A percentile compares a stretch with the other conserved stretches of the same genome.
Conservation (phyloP, 2,113 vertebrate genomes). For the Sminthopsis crassicaudata region DNA sequence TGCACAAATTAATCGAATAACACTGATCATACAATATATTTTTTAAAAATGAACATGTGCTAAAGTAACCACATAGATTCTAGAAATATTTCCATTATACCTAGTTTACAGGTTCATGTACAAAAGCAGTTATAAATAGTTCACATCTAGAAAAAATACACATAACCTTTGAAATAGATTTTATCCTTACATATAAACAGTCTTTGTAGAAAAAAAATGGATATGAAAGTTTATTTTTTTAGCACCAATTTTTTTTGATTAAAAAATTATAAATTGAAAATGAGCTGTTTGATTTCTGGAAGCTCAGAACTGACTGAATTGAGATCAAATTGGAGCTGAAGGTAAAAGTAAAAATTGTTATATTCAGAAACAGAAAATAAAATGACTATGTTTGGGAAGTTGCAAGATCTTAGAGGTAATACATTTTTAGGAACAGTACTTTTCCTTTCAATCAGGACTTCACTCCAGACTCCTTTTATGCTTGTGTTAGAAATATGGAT, state of each 20-base stretch:
- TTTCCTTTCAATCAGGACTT: constrained; percentile 25
- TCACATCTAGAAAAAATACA: constrained; percentile 97
- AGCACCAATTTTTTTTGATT: constrained; percentile 83
- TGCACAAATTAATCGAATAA: constrained; percentile 91
- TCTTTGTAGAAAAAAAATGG: constrained; percentile 84
- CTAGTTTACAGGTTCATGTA: constrained; percentile 90
- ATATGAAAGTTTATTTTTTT: constrained; percentile 78
- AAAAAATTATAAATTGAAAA: constrained; percentile 67
- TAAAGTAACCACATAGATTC: constrained; percentile 79
- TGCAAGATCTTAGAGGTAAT: not conserved
- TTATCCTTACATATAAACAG: constrained; percentile 91
- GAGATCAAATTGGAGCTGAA: not conserved
- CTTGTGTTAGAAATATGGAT: constrained; percentile 43
- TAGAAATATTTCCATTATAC: constrained; percentile 88
- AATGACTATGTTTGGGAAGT: not conserved
- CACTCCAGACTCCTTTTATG: constrained; percentile 58
- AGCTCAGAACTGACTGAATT: constrained; percentile 42
- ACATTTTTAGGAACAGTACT: constrained; percentile 36
- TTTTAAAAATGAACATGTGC: constrained; percentile 80
- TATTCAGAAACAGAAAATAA: constrained; percentile 44
- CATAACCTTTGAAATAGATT: constrained; percentile 90
- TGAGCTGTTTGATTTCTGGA: constrained; percentile 48
- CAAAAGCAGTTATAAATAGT: constrained; percentile 97
- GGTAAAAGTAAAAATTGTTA: constrained; percentile 49
- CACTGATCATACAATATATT: constrained; percentile 87